Conservation (phyloP, 2,113 vertebrate species). For the Perognathus longimembris region DNA sequence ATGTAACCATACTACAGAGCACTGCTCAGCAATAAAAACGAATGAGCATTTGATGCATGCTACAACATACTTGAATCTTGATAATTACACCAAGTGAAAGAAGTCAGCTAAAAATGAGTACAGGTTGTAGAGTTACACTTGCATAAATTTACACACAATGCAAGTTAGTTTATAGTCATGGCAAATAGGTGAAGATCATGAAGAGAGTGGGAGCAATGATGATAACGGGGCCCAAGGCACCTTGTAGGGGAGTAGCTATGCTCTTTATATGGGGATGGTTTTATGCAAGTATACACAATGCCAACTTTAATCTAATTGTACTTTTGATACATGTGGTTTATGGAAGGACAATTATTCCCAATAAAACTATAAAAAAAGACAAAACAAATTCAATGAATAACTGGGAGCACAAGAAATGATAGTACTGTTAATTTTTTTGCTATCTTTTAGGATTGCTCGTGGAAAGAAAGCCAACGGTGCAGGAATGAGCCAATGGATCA, state of each 20-base stretch:
- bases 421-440: neutral
- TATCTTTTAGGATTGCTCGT: neutral
- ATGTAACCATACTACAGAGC: neutral
- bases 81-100: neutral
- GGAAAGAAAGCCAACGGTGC: neutral
- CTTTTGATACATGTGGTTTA: neutral
- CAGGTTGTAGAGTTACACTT: neutral
- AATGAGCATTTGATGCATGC: neutral
- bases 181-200: neutral
- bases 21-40: neutral
- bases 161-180: neutral
- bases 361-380: neutral
- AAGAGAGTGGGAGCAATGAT: neutral
- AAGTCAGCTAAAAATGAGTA: neutral
- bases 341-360: neutral
- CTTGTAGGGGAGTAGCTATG: neutral
- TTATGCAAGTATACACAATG: neutral
- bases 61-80: neutral
- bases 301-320: neutral
- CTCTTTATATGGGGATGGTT: neutral
- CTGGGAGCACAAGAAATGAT: too few relatives aligned
- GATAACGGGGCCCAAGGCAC: neutral
- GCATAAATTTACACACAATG: neutral
- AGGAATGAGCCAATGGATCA: neutral
- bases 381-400: neutral